Conservation (phyloP, 92 coral and sea anemone species). For the Desmophyllum pertusum region DNA sequence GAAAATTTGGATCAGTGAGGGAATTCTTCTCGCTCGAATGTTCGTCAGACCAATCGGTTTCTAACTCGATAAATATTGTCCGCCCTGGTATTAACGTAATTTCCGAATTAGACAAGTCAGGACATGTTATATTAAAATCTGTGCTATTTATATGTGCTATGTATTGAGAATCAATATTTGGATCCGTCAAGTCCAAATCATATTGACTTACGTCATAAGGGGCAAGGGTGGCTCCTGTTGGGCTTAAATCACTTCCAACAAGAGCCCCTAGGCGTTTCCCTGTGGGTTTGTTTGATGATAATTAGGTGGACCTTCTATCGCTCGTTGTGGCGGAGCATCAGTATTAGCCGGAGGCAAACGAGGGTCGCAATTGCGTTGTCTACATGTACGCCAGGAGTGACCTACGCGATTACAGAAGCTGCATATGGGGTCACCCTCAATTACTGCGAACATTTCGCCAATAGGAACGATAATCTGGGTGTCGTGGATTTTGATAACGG, state of each 20-base stretch:
- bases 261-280: conserved; percentile 6
- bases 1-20: too few species aligned
- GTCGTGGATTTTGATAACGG: background rate
- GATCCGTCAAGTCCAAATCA: too few species aligned
- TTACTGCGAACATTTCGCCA: background rate
- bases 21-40: too few species aligned
- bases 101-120: too few species aligned
- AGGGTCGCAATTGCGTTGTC: background rate
- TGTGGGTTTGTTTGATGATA: background rate
- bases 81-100: too few species aligned
- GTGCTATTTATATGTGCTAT: too few species aligned
- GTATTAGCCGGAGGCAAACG: background rate
- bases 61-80: too few species aligned
- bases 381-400: background rate
- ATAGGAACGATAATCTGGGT: background rate
- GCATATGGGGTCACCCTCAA: background rate
- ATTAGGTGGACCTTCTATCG: too few species aligned
- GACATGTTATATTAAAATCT: too few species aligned
- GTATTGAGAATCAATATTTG: too few species aligned
- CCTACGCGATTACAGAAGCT: background rate
- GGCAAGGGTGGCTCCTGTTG: background rate
- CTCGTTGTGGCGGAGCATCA: background rate
- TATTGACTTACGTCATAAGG: too few species aligned
- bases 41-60: too few species aligned
- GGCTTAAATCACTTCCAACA: background rate